phyloP scores from a whole-genome alignment of 2,113 vertebrate species.

The Leptosomus discolor region DNA sequence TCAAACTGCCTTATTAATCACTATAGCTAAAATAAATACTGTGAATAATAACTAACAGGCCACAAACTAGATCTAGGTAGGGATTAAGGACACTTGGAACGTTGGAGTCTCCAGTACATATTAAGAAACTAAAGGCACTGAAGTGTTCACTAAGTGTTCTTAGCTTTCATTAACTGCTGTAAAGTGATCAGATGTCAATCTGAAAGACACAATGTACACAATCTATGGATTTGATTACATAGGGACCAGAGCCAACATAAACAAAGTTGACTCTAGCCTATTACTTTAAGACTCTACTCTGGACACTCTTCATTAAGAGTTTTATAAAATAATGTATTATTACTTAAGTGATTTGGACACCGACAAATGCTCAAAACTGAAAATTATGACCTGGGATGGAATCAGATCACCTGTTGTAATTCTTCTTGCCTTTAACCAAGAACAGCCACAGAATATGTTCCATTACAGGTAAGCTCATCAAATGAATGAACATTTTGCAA shows the following conservation, averaged over 20 bases:
- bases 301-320: neutral
- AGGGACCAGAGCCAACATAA: neutral
- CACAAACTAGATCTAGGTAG: neutral
- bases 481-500: slow-evolving; percentile 11
- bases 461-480: neutral
- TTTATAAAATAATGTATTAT: neutral
- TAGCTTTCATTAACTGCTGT: neutral
- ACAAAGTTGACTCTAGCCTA: neutral
- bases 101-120: neutral
- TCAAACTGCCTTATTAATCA: neutral
- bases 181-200: neutral
- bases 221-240: neutral
- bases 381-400: neutral
- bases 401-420: slow-evolving; percentile 16
- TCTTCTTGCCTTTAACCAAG: slow-evolving; percentile 1
- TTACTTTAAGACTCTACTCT: neutral
- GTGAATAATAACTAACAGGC: neutral
- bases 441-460: slow-evolving; percentile 26
- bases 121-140: neutral
- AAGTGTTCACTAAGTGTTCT: neutral
- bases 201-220: neutral
- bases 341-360: slow-evolving; percentile 8
- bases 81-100: neutral
- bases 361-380: neutral
- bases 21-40: neutral